These are phyloP conservation scores for Ichneumoninae sp. DNA, from an alignment of 2,888 invertebrate genomes.

Conservation along the genomic window DNA sequence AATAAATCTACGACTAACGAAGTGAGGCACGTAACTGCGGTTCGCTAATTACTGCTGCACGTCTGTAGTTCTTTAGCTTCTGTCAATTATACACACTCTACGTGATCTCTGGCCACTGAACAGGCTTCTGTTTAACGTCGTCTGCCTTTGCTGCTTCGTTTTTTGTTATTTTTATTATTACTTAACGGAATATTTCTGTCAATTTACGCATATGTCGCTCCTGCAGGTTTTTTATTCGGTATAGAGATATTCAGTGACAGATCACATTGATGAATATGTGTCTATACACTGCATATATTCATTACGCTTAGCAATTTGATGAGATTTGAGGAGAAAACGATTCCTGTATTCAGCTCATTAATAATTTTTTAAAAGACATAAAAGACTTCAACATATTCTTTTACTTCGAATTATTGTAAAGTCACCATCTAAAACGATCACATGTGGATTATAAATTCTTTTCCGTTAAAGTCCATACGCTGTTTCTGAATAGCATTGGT, in stretches of 20 bases:
- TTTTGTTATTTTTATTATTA: not conserved
- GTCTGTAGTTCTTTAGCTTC: constrained; percentile 47
- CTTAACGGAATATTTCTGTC: constrained; percentile 1
- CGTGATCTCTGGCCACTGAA: constrained; percentile 28
- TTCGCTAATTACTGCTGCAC: constrained; percentile 66
- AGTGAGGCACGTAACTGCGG: constrained; percentile 67
- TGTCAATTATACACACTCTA: constrained; percentile 52
- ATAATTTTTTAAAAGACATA: too few relatives aligned
- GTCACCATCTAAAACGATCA: too few relatives aligned
- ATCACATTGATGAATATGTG: not conserved
- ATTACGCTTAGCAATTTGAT: not conserved
- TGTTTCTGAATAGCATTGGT: not conserved
- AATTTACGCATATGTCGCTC: not conserved
- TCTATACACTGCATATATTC: not conserved
- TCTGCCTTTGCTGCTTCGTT: not conserved
- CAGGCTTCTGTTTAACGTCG: constrained; percentile 41
- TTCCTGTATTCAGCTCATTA: not conserved
- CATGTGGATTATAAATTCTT: not conserved
- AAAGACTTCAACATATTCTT: too few relatives aligned
- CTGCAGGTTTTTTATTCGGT: not conserved
- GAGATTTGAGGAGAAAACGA: not conserved
- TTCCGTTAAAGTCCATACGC: not conserved
- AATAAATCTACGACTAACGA: constrained; percentile 70
- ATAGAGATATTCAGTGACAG: not conserved
- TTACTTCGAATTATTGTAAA: too few relatives aligned